These are phyloP conservation scores for Bombus sibiricus DNA, from an alignment of 1,140 invertebrate genomes.

Conservation along the genomic window DNA sequence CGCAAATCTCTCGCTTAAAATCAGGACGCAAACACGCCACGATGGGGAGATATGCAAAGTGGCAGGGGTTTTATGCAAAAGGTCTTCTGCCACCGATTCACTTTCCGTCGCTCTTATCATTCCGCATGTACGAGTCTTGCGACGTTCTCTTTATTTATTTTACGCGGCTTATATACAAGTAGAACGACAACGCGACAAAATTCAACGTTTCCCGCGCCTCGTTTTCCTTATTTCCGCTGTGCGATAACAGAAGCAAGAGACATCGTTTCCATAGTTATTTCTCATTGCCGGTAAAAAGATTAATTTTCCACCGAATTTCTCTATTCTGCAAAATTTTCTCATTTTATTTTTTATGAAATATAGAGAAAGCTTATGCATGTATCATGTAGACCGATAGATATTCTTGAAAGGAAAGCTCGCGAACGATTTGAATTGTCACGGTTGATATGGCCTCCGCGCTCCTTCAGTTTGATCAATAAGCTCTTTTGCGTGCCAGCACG, in stretches of 20 bases:
- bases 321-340: neutral
- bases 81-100: constrained; percentile 73
- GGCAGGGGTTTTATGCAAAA: constrained; percentile 72
- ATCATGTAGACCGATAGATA: neutral
- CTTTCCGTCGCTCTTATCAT: constrained; percentile 70
- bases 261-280: neutral
- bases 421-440: neutral
- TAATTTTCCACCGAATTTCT: neutral
- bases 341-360: neutral
- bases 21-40: constrained; percentile 56
- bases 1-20: constrained; percentile 61
- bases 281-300: neutral
- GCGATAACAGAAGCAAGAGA: neutral
- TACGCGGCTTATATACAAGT: neutral
- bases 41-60: constrained; percentile 73
- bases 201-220: neutral
- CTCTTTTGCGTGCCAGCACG: constrained; percentile 10
- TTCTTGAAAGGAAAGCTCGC: neutral
- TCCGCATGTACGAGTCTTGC: constrained; percentile 29
- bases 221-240: too few species aligned
- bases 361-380: neutral
- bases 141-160: constrained; percentile 64
- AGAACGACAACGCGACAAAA: neutral
- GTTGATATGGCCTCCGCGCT: neutral
- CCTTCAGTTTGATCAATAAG: constrained; percentile 21